Evolutionary conservation across 2,113 vertebrate species (phyloP), one percentile per base, ranked within the genome.

Genomic region (Plectropomus leopardus): DNA sequence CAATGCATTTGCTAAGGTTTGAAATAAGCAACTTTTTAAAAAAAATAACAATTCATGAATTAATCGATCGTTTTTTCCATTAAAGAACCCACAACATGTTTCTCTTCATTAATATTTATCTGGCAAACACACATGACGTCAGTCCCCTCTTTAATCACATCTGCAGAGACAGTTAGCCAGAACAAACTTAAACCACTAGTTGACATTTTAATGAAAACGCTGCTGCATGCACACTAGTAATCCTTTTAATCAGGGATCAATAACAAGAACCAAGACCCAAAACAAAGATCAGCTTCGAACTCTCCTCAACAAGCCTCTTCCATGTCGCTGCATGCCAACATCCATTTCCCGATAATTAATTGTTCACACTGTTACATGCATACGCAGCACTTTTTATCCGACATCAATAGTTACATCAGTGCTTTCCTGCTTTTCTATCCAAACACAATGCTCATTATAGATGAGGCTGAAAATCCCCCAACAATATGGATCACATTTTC

Each of bases 281-380:
- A 64, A 64, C 47, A 80, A 70, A 72, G 55, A 71, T 58, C 53
- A 28, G 32, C 9, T 66, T 14, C 60, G 53, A 80, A 40, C 50
- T 45, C 24, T 64, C 76, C 72, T 72, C 57, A 63, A 79, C 54
- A 23, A 61, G 28, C 36, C 36, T 23, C 68, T 58, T 69, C 36
- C 40, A 55, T 42, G 17, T 42, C 50, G 45, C 67, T 58, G 45
- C 53, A 23, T 11, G 40, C 54, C 64, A 73, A 19, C 76, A 78
- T 81, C 48, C 59, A 76, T 85, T 79, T 71, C 30, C 45, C 11
- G 14, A 70, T 83, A 86, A 88, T 88, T 54, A 70, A 74, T 67
- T 32, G 34, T 72, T 79, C 65, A 55, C 71, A 66, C 42, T 48
- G 28, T 54, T 36, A 32, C 74, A 69, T 67, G 73, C 82, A 59